Conservation (phyloP, 2,797 vertebrate species). For the Phataginus tricuspis region DNA sequence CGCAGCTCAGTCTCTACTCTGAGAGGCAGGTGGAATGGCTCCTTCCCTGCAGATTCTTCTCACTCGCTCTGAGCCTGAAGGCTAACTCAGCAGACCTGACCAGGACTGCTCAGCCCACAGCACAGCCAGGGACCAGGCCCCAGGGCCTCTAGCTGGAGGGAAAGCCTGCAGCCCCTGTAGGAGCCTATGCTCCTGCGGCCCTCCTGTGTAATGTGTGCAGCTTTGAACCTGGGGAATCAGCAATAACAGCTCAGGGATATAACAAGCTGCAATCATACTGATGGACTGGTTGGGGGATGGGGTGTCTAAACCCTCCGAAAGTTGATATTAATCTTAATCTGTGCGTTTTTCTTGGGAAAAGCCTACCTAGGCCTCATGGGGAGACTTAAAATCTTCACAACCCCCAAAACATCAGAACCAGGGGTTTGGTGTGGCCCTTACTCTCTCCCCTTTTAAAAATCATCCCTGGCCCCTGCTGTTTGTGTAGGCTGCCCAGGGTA, state of each 20-base stretch:
- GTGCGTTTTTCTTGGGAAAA: background rate
- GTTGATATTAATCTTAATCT: background rate
- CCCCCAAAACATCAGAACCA: background rate
- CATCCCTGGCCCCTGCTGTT: background rate
- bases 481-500: no score
- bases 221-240: background rate
- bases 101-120: fast-evolving
- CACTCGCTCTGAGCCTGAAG: background rate
- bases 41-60: background rate
- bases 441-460: background rate
- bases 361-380: background rate
- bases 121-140: background rate
- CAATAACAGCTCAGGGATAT: background rate
- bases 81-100: background rate
- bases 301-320: background rate
- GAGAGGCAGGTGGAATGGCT: background rate
- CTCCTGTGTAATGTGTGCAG: background rate
- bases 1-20: background rate
- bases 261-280: background rate
- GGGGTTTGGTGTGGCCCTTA: background rate
- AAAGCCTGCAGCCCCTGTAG: background rate
- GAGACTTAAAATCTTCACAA: background rate
- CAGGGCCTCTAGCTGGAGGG: background rate
- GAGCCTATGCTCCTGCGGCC: background rate
- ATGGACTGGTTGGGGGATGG: no score